Percentiles rank a stretch among this genome's conserved stretches.
phyloP scores from a whole-genome alignment of 64 coral and sea anemone species.

The Pocillopora damicornis region DNA sequence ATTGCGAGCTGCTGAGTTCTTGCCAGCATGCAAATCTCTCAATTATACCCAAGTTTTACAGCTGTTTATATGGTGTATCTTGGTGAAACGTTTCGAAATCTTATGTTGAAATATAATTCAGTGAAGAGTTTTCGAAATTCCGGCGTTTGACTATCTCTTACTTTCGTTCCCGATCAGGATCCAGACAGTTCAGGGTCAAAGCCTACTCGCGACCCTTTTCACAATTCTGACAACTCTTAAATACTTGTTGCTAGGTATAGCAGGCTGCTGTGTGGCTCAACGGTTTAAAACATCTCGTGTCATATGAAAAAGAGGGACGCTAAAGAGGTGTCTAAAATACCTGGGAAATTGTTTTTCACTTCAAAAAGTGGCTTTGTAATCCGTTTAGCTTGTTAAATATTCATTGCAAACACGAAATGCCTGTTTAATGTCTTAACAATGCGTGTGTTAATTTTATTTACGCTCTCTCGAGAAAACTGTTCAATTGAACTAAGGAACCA shows the following conservation, averaged over 20 bases:
- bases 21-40: too few relatives aligned
- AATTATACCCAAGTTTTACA: too few relatives aligned
- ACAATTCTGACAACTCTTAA: background rate
- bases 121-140: background rate
- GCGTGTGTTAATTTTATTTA: conserved; percentile 43
- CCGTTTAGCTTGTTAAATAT: conserved; percentile 32
- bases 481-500: conserved; percentile 1
- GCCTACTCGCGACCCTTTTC: background rate
- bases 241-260: background rate
- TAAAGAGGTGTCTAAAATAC: conserved; percentile 6
- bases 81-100: background rate
- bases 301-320: background rate
- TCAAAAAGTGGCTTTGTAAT: conserved; percentile 27
- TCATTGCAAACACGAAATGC: conserved; percentile 17
- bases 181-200: background rate
- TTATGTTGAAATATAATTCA: background rate
- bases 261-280: background rate
- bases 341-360: background rate
- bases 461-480: conserved; percentile 16
- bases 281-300: background rate
- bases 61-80: too few relatives aligned
- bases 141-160: background rate
- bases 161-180: background rate
- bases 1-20: too few relatives aligned
- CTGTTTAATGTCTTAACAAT: conserved; percentile 20